A percentile compares a stretch with the other conserved stretches of the same genome.
Evolutionary conservation across 2,113 vertebrate species (phyloP).

Genomic region (Benitochromis conjunctus): DNA sequence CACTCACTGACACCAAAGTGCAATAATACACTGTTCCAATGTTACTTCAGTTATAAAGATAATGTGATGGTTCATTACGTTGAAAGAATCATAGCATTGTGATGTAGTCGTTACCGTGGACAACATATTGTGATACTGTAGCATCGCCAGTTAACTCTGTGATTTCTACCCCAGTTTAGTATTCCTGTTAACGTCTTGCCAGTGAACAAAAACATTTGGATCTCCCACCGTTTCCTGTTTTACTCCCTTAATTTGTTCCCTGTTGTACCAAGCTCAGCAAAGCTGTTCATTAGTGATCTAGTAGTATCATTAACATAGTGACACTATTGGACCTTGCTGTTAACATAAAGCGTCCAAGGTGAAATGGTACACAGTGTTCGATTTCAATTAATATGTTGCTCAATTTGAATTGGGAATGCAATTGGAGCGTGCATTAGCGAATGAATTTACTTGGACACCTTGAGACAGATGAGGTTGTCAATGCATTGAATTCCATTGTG

Average conservation of each 20-base stretch:
- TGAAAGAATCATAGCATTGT: neutral
- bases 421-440: conserved; percentile 46
- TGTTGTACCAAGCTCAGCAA: conserved; percentile 50
- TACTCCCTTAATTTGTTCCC: neutral
- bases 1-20: neutral
- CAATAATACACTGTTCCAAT: neutral
- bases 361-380: conserved; percentile 56
- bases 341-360: conserved; percentile 58
- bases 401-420: conserved; percentile 56
- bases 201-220: neutral
- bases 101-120: neutral
- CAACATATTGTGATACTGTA: neutral
- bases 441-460: conserved; percentile 63
- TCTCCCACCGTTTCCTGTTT: neutral
- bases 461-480: conserved; percentile 65
- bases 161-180: neutral
- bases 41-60: neutral
- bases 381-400: conserved; percentile 72
- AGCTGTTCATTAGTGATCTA: conserved; percentile 62
- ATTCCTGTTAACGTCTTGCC: neutral
- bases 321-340: conserved; percentile 50
- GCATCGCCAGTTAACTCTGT: neutral
- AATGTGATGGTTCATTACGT: neutral
- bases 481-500: conserved; percentile 72
- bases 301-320: conserved; percentile 62